Evolutionary conservation across 1,140 invertebrate species (phyloP), one percentile per base, ranked within the genome.

Genomic region (Periplaneta americana): DNA sequence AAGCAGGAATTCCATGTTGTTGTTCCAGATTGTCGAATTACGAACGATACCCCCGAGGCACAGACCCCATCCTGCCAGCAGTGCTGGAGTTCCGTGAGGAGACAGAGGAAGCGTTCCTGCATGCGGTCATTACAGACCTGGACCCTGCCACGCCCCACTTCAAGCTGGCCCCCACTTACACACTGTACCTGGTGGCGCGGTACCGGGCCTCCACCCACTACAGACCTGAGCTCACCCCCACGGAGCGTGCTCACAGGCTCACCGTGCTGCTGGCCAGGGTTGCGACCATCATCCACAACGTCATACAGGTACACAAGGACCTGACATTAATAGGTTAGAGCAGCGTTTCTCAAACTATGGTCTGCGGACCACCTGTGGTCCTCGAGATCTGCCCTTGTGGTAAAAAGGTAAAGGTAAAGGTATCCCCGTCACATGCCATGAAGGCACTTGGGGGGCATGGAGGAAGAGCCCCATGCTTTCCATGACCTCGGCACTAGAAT

Each of bases 11-110:
- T n/a, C 35, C 28, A 18, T 36, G 9, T 83, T n/a, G 34, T n/a
- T 77, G 84, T 82, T 85, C n/a, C 84, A 91, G 90, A 79, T 84
- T 90, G 80, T 88, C 90, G 28, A 89, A 91, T 82, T 90, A 91
- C 84, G 89, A 91, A 79, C 86, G 90, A 8, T 89, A 88, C 79
- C 90, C 92, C 17, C 89, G 92, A 78, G 94, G 95, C 34, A 93
- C 93, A 83, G 97, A 98, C 88, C 95, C 97, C 39, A 97, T 98
- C 83, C 90, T 99, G 83, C 98, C 98, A 22, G 97, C 97, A 9
- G 96, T 98, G 28, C 87, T 99, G 82, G 97, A 99, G 89, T 97
- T 98, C 86, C 93, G 97, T 33, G 97, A 98, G 89, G 97, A 97
- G 82, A 96, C 95, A 22, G 97, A 99, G 89, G 96, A 98, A 86